Base-by-base conservation (phyloP, 2,113 vertebrate genomes). In the Thamnaconus septentrionalis region DNA sequence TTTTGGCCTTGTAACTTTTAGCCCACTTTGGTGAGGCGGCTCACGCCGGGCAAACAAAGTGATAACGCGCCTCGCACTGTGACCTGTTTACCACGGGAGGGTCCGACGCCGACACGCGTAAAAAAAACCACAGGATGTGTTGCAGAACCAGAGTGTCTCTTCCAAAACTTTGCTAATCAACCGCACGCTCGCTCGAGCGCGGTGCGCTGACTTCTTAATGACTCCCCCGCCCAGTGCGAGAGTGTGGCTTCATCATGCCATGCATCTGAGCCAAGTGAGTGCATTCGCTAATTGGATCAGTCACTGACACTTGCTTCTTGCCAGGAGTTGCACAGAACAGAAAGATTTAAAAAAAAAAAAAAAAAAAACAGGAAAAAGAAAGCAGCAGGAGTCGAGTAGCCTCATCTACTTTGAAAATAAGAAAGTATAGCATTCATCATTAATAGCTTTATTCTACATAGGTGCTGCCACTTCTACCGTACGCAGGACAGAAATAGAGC, bases 241-340 rank as follows among this genome's bases (percentile, higher is more conserved):
- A 31, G 18, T 31, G 56, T 44, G 56, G 44, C 41, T 76, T 41
- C 56, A 59, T 53, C 45, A 8, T 7, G 69, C n/a, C 61, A 31
- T 57, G 66, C 60, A 18, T 31, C 60, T 10, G 51, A 78, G 66
- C 73, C 70, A 81, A 62, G 48, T 69, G 18, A 79, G 59, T 59
- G 55, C 56, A 71, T 53, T 70, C 59, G 62, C 65, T 75, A 81
- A 83, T 64, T 69, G 63, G 69, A 80, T 79, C 69, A 72, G 82
- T 64, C 67, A 73, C 52, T 59, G 76, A 82, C 74, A 71, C 62
- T 51, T 72, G 61, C 10, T 64, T 31, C 18, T 55, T 80, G 73
- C 60, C 76, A 82, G 58, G 51, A 39, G 11, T 61, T 2, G 41
- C 5, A 66, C 50, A 59, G 66, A 4, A n/a, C 5, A 43, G 56